A percentile compares a stretch with the other conserved stretches of the same genome.
phyloP scores from a whole-genome alignment of 2,113 vertebrate species.

The Oxyura jamaicensis region DNA sequence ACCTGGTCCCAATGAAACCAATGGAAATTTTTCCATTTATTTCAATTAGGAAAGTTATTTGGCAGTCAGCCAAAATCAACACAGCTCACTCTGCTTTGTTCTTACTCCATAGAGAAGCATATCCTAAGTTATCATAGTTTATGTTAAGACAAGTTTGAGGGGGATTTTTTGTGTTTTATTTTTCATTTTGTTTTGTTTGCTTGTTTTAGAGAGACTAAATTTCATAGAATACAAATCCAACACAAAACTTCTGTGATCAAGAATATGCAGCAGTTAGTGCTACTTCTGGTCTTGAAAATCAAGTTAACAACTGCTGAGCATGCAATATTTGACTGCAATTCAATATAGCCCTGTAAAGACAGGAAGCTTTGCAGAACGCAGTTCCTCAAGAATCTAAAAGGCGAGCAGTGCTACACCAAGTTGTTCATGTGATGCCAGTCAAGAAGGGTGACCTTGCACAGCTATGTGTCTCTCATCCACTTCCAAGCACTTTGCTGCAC shows the following conservation, averaged over 20 bases:
- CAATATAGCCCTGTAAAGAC: neutral
- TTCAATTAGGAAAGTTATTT: slow-evolving; percentile 22
- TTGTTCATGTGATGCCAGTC: neutral
- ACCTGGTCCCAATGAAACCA: neutral
- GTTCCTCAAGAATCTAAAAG: neutral
- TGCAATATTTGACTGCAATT: neutral
- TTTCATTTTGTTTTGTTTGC: neutral
- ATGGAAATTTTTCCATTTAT: neutral
- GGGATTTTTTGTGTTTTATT: neutral
- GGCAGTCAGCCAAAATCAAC: slow-evolving; percentile 16
- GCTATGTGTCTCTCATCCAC: neutral
- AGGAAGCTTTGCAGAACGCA: neutral
- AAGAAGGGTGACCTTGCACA: neutral
- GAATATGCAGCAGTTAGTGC: neutral
- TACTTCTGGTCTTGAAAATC: neutral
- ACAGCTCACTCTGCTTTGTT: neutral
- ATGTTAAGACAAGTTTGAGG: neutral
- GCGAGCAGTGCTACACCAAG: neutral
- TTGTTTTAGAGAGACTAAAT: neutral
- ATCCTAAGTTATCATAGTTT: neutral
- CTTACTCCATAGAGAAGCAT: neutral
- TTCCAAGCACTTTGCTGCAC: neutral
- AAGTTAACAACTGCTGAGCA: neutral
- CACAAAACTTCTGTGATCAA: neutral
- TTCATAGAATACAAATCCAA: neutral